phyloP scores from a whole-genome alignment of 2,888 invertebrate genomes.

The Corythucha ciliata region DNA sequence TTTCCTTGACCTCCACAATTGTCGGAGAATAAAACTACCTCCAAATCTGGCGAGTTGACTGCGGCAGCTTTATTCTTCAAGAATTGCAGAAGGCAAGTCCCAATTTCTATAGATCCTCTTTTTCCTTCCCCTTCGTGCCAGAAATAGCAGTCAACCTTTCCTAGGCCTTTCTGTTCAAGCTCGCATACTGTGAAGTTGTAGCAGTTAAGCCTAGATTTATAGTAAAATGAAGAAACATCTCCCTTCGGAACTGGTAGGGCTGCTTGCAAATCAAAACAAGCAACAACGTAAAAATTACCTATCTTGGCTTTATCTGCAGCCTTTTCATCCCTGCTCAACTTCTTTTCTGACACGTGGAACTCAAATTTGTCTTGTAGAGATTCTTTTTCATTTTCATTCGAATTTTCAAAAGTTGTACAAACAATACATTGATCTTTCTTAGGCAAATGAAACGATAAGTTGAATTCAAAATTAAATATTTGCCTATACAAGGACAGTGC shows the following conservation, averaged over 20 bases:
- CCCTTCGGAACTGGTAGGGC: constrained; percentile 34
- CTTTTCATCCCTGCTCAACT: background rate
- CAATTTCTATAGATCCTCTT: constrained; percentile 30
- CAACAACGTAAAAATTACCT: background rate
- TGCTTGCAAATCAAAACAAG: constrained; percentile 22
- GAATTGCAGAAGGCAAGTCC: constrained; percentile 25
- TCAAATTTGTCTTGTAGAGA: background rate
- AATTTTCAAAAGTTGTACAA: background rate
- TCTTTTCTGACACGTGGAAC: background rate
- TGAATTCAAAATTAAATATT: background rate
- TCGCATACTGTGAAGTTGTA: constrained; percentile 33
- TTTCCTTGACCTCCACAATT: constrained; percentile 36
- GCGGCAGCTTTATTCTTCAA: background rate
- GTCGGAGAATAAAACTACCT: constrained; percentile 34
- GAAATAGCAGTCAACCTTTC: constrained; percentile 25
- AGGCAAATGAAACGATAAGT: background rate
- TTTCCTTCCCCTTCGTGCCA: constrained; percentile 30
- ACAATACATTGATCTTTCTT: constrained; percentile 2
- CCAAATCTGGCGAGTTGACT: constrained; percentile 7
- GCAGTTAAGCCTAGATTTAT: constrained; percentile 32
- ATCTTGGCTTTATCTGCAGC: background rate
- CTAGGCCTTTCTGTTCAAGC: background rate
- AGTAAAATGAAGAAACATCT: constrained; percentile 34
- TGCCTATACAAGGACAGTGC: background rate
- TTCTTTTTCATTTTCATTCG: background rate